A percentile compares a stretch with the other conserved stretches of the same genome.
These are phyloP conservation scores for Esox niger DNA, from an alignment of 2,113 vertebrate species.

Conservation along the genomic window DNA sequence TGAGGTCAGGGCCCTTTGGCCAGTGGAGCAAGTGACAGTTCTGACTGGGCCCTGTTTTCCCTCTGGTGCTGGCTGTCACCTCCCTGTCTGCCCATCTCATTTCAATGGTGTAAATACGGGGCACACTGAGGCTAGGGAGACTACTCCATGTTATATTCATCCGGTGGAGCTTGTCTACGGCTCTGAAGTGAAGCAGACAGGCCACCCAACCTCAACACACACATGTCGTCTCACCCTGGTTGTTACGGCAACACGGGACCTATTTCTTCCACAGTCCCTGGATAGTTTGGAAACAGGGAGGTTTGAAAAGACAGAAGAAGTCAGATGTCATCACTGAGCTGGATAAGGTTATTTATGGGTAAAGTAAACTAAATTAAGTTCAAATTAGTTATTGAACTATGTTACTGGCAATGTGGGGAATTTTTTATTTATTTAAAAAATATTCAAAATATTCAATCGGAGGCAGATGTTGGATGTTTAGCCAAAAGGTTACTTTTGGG, in stretches of 20 bases:
- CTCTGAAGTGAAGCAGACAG: conserved; percentile 38
- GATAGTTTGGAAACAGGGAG: not conserved
- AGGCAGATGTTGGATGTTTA: no score
- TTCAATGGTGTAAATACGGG: conserved; percentile 74
- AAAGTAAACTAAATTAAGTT: conserved; percentile 6
- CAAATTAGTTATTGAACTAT: conserved; percentile 15
- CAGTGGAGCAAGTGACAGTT: conserved; percentile 73
- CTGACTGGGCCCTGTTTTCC: conserved; percentile 70
- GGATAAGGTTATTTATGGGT: conserved; percentile 3
- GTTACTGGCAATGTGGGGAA: no score
- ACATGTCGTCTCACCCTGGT: not conserved
- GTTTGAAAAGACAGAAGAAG: not conserved
- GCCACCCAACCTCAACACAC: conserved; percentile 1
- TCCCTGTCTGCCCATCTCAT: conserved; percentile 62
- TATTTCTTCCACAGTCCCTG: conserved; percentile 2
- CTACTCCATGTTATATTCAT: conserved; percentile 58
- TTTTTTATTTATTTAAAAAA: no score
- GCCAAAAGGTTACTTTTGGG: no score
- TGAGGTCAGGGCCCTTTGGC: conserved; percentile 68
- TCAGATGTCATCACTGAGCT: conserved; percentile 1
- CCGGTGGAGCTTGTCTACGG: conserved; percentile 49
- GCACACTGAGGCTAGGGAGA: conserved; percentile 52
- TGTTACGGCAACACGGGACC: not conserved
- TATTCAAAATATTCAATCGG: no score
- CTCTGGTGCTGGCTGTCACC: conserved; percentile 68